Evolutionary conservation across 1,140 invertebrate genomes (phyloP), one percentile per base, ranked within the genome.

Genomic region (Drosophila subobscura): DNA sequence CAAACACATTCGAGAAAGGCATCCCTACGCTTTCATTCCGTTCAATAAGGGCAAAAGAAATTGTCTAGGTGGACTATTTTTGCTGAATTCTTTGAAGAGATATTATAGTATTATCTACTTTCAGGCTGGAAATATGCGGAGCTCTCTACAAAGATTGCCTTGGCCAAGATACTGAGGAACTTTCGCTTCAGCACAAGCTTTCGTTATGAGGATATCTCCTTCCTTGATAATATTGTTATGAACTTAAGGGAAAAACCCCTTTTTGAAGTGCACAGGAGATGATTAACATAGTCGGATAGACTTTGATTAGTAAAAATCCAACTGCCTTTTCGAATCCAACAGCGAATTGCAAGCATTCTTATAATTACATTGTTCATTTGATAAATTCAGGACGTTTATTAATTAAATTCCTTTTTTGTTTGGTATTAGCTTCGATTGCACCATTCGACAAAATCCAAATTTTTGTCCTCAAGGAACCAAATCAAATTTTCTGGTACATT

Each of bases 21-120:
- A 84, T 61, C 50, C 79, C 1, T 90, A 75, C 50, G 56, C 74
- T 3, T 90, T 70, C 42, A 72, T 91, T 44, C 88, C 88, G 1
- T 91, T 89, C 64, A 57, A 66, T 4, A 77, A 70, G 14, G 90
- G 89, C n/a, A 72, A 71, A 20, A 56, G 88, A 56, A 81, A 66
- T 14, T 88, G 88, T 46, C 72, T 80, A 49, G 86, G 86, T 78
- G 25, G n/a, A 10, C 54, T 40, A 27, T 42, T 20, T 44, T 0
- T 22, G 41, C 1, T 5, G 0, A 37, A 1, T 4, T 8, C 3
- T 37, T 37, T 12, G 29, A 37, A 37, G 12, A 10, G 10, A 4
- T 37, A 12, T 37, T 37, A 4, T 12, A 12, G 10, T 12, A 1
- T 37, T 37, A 4, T 12, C 0, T 37, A 23, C 16, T 63, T 20